These are phyloP conservation scores for Chionodraco myersi DNA, from an alignment of 2,113 vertebrate species.

Conservation along the genomic window DNA sequence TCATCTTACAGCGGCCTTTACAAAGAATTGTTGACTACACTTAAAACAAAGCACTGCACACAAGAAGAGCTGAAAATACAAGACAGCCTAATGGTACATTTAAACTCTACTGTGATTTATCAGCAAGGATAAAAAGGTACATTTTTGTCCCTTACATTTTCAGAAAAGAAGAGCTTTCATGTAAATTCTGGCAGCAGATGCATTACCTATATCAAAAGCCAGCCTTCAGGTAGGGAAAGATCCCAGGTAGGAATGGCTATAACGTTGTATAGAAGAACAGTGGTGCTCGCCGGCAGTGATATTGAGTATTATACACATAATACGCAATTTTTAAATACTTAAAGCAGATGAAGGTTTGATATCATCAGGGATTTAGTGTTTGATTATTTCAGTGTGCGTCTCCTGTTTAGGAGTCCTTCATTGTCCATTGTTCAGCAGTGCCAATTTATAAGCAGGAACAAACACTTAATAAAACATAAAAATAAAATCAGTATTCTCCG, in stretches of 20 bases:
- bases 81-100: not conserved
- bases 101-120: not conserved
- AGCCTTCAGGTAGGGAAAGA: not conserved
- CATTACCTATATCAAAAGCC: not conserved
- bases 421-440: too few relatives aligned
- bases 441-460: too few relatives aligned
- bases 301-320: not conserved
- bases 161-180: not conserved
- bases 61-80: not conserved
- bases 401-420: too few relatives aligned
- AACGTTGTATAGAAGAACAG: not conserved
- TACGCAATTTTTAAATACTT: too few relatives aligned
- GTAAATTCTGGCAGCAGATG: not conserved
- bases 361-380: too few relatives aligned
- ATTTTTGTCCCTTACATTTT: not conserved
- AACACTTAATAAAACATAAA: too few relatives aligned
- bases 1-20: conserved; percentile 22
- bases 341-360: too few relatives aligned
- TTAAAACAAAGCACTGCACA: conserved; percentile 20
- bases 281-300: not conserved
- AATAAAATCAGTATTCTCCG: too few relatives aligned
- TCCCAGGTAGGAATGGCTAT: not conserved
- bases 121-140: not conserved
- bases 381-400: too few relatives aligned
- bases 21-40: conserved; percentile 37